Conservation (phyloP, 2,797 vertebrate species). For the Falco cherrug region DNA sequence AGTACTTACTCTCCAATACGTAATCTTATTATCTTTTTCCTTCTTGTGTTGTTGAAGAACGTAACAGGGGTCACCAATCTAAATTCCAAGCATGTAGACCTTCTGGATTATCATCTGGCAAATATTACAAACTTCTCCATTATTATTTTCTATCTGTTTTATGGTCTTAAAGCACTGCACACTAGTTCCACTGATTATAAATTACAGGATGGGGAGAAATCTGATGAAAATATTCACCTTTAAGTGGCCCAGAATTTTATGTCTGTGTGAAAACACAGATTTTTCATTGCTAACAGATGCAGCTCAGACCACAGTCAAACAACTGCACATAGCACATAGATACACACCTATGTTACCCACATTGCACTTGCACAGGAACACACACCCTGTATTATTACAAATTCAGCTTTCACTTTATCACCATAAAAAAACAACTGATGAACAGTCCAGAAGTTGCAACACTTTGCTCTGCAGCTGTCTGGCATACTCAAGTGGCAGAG, state of each 20-base stretch:
- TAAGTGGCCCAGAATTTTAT: constrained; percentile 70
- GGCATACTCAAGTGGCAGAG: background rate
- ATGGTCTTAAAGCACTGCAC: background rate
- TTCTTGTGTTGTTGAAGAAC: constrained; percentile 25
- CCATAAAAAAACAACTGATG: constrained; percentile 22
- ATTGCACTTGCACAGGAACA: background rate
- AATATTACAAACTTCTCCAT: constrained; percentile 46
- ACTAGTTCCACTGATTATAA: constrained; percentile 64
- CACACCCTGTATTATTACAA: background rate
- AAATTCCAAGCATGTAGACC: constrained; percentile 22
- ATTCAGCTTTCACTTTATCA: constrained; percentile 3
- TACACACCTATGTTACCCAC: background rate
- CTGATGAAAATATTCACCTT: constrained; percentile 60
- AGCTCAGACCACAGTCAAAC: constrained; percentile 35
- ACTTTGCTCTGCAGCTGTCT: background rate
- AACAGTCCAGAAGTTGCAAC: background rate
- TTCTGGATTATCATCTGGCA: constrained; percentile 68
- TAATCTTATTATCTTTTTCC: constrained; percentile 36
- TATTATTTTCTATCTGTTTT: constrained; percentile 63
- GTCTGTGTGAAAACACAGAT: constrained; percentile 71
- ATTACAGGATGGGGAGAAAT: constrained; percentile 58
- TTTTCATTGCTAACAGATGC: constrained; percentile 80
- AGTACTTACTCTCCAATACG: background rate
- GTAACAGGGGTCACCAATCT: constrained; percentile 32
- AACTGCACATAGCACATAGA: background rate